phyloP scores from a whole-genome alignment of 35 echinoderm and acorn worm species.

The Amphiura filiformis region DNA sequence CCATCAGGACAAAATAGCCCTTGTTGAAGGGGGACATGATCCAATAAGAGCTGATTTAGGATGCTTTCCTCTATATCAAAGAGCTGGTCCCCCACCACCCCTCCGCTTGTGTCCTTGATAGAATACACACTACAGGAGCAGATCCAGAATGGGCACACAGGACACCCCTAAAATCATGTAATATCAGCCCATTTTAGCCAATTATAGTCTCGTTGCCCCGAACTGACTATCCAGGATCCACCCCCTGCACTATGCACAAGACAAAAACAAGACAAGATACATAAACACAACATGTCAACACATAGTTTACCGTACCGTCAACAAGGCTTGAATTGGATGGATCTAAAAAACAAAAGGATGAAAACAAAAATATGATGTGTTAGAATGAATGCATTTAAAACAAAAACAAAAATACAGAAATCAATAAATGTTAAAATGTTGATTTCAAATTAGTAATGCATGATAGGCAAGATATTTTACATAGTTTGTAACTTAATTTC shows the following conservation, averaged over 20 bases:
- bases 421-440: no score
- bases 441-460: no score
- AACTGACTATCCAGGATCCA: neutral
- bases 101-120: no score
- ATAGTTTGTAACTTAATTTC: no score
- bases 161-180: neutral
- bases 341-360: neutral
- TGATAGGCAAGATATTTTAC: no score
- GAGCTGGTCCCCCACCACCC: no score
- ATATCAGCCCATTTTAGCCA: neutral
- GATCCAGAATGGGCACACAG: neutral
- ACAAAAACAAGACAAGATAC: neutral
- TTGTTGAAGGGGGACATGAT: no score
- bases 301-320: neutral
- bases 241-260: neutral
- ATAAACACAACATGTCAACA: neutral
- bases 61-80: no score
- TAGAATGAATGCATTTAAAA: neutral
- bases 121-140: no score
- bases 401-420: no score
- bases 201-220: neutral
- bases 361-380: neutral
- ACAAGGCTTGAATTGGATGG: constrained; percentile 6
- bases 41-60: no score
- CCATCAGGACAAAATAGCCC: no score